Evolutionary conservation across 2,888 invertebrate species (phyloP).

Genomic region (Lasioglossum oenotherae): DNA sequence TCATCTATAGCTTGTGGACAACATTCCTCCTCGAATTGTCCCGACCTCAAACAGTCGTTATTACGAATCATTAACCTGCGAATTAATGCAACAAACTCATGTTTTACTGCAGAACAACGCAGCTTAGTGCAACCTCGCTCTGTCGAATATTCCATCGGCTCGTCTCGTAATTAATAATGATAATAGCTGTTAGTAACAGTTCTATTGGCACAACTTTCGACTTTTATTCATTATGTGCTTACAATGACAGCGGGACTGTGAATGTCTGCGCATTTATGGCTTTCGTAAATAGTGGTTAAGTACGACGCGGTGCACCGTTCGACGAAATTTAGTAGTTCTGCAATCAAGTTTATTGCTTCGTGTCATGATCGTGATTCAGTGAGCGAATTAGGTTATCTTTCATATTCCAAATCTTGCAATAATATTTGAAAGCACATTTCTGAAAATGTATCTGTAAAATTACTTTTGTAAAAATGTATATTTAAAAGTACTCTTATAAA

Average conservation of each 20-base stretch:
- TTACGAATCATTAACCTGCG: background rate
- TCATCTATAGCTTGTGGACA: conserved; percentile 35
- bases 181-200: background rate
- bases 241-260: background rate
- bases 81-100: background rate
- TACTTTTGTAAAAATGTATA: background rate
- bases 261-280: background rate
- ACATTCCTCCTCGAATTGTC: conserved; percentile 18
- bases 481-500: background rate
- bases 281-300: background rate
- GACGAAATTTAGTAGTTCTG: background rate
- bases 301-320: background rate
- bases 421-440: background rate
- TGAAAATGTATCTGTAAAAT: background rate
- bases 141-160: background rate
- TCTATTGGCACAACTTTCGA: background rate
- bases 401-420: background rate
- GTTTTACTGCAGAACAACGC: background rate
- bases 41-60: conserved; percentile 5
- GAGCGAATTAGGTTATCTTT: background rate
- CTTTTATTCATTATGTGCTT: background rate
- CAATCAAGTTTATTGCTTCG: background rate
- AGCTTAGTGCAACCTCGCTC: background rate
- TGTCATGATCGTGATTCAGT: background rate
- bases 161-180: background rate